Evolutionary conservation across 1,140 invertebrate genomes (phyloP), one percentile per base, ranked within the genome.

Genomic region (Armadillidium nasatum): DNA sequence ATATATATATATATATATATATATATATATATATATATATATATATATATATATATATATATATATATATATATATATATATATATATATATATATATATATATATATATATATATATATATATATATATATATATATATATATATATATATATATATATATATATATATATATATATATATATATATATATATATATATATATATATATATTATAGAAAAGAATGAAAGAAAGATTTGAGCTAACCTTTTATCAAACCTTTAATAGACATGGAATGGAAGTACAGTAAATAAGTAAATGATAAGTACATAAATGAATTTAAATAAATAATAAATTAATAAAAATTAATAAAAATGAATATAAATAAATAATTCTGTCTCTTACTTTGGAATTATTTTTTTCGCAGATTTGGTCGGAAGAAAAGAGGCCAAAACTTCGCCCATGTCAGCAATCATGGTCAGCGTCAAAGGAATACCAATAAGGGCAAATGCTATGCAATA

Each of bases 401-500:
- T 54, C 9, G 77, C 33, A 2, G 76, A 44, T 50, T 75, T 19
- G 77, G 10, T 72, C 74, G 15, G 85, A 84, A 43, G 96, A 3
- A 90, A 89, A 19, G 90, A 89, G 13, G 94, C 94, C 81, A 96
- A 91, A 10, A 95, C 84, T 83, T 90, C 89, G 44, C 96, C 96
- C 86, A 94, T 90, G 84, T 97, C 95, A 7, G 95, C 94, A 60
- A 97, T 93, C 21, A 96, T 95, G 0, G 94, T 94, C 46, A 98
- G 85, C 7, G 95, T 97, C 68, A 97, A 86, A 1, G 96, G 96
- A 82, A 97, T 96, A 15, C 96, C 95, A 50, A 98, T 89, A 68
- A 97, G 87, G 10, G 95, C 95, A 84, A 96, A 98, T 13, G 94
- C 86, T 69, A 98, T 95, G 84, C 95, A 97, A 83, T 97, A 94